Evolutionary conservation across 2,888 invertebrate species (phyloP), one percentile per base, ranked within the genome.

Genomic region (Pseudanteris insignis): DNA sequence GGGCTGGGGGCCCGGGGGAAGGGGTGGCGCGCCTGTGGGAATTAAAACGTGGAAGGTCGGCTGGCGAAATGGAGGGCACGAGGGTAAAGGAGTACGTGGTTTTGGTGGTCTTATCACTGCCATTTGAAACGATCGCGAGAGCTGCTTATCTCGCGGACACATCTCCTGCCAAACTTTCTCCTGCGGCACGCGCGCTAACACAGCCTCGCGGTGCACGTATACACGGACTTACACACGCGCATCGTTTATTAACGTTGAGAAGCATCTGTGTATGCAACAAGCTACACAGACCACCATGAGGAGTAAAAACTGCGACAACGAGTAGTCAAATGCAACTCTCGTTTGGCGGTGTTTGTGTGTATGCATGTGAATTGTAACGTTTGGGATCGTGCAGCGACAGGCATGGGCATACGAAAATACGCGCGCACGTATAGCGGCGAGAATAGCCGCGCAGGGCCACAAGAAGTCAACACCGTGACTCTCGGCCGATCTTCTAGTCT

Each of bases 121-220:
- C 77, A 77, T 78, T 78, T 77, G 74, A 74, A 74, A 75, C 73
- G 64, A 69, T 65, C 67, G 70, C 70, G 71, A 67, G 71, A 67
- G 64, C 62, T 65, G 69, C 77, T 79, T 79, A 79, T 78, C 78
- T 78, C 73, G 74, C 74, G 57, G 73, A 74, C 74, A 78, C 77
- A 79, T 79, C 79, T 79, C 71, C 70, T 78, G 78, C 79, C 79
- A 75, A 76, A 76, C 76, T 76, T 76, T 76, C 76, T 76, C 76
- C 66, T 72, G 70, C 68, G 70, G 71, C 72, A 70, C 71, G 72
- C 69, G 66, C 63, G 64, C 61, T 36, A 46, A 25, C 11, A 6
- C 11, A 4, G 5, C 11, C 28, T 10, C 28, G 1, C 10, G 34
- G 3, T n/a, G n/a, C 10, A 5, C 9, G 6, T 7, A 9, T 14